Base-by-base conservation (phyloP, 2,113 vertebrate genomes). In the Steatornis caripensis region DNA sequence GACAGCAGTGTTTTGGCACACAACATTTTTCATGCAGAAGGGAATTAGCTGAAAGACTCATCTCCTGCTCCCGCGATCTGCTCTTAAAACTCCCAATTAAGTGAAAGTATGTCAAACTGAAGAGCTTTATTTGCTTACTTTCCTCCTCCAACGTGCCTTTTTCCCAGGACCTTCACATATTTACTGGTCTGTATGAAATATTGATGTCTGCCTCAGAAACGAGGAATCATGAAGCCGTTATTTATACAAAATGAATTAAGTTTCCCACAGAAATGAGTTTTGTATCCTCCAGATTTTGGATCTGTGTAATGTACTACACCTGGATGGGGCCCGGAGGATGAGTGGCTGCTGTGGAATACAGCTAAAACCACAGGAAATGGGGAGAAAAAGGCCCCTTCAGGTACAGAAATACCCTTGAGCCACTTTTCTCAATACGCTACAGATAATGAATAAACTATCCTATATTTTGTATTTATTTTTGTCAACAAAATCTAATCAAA, bases 401-500 rank as follows among this genome's bases (percentile, higher is more conserved):
- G 71, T n/a, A 72, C n/a, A 77, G 64, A 58, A 76, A 91, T 66
- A 92, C 53, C 79, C 74, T 51, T 13, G 36, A 94, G 49, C 39
- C 51, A 53, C 71, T 58, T 53, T 55, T 94, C 76, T 94, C 24
- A 41, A 82, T 22, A 82, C 79, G 71, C 60, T 84, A 57, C 70
- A 84, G 74, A 89, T 81, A 96, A 97, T 75, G 74, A 84, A 95
- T 54, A 94, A 84, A 95, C 84, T 72, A 86, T 71, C 62, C 57
- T 86, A 74, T 95, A 97, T 97, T 97, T 97, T 74, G 78, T 86
- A 96, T 96, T 97, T 95, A 95, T 96, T 98, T 96, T 95, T 97
- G 95, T 97, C 95, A 95, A 84, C 84, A 95, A 96, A 98, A 97
- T 95, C 97, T 97, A 98, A 98, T 98, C 97, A 97, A 97, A 97